These are phyloP conservation scores for Motacilla tschutschensis DNA, from an alignment of 2,113 vertebrate genomes.

Conservation along the genomic window DNA sequence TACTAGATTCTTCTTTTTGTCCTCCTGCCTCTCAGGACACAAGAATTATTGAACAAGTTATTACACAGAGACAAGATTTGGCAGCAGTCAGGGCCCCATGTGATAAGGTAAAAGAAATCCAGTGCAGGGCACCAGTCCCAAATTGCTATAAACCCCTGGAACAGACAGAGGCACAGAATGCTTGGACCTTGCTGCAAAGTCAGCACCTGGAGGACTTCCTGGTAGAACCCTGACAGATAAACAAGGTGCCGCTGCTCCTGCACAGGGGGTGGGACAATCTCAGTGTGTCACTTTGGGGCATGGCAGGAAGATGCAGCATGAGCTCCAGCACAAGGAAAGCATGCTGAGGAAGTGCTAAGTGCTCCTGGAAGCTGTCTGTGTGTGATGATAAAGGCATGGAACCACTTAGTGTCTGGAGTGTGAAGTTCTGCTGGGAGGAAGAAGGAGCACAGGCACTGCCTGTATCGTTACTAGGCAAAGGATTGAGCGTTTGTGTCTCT, in stretches of 20 bases:
- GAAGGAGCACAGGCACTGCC: neutral
- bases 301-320: accelerated
- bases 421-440: neutral
- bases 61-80: neutral
- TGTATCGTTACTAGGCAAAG: neutral
- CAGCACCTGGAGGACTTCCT: slow-evolving; percentile 15
- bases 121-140: slow-evolving; percentile 1
- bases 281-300: neutral
- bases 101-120: neutral
- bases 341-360: neutral
- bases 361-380: neutral
- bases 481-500: neutral
- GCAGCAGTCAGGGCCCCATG: neutral
- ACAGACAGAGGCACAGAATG: neutral
- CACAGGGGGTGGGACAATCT: accelerated
- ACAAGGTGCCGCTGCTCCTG: neutral
- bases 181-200: neutral
- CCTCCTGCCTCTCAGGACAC: neutral
- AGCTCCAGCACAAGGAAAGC: neutral
- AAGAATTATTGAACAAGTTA: neutral
- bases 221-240: neutral
- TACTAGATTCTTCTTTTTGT: neutral
- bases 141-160: slow-evolving; percentile 20
- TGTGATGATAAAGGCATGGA: neutral
- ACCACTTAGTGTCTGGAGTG: neutral